phyloP scores from a whole-genome alignment of 2,113 vertebrate species.

The Catharus bicknelli region DNA sequence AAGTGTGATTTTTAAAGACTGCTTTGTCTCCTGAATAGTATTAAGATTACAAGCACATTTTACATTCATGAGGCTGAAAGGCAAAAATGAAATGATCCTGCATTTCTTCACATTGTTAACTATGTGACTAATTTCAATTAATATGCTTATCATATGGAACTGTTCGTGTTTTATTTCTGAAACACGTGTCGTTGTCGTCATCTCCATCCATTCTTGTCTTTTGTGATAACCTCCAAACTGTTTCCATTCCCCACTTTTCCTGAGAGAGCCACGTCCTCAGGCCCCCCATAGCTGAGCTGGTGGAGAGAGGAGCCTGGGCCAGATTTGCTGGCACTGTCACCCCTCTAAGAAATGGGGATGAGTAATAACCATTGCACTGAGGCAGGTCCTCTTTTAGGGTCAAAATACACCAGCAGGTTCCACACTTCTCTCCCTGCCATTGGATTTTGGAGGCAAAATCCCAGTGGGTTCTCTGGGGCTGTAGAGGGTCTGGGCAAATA shows the following conservation, averaged over 20 bases:
- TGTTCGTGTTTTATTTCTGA: constrained; percentile 55
- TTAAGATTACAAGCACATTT: constrained; percentile 81
- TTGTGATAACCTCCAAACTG: constrained; percentile 40
- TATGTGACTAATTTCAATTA: constrained; percentile 78
- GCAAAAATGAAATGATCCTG: constrained; percentile 68
- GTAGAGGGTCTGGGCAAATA: accelerated
- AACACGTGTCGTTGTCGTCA: constrained; percentile 60
- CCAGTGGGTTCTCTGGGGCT: accelerated
- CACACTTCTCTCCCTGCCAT: neutral
- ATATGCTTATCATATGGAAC: constrained; percentile 70
- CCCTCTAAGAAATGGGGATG: neutral
- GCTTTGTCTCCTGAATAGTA: constrained; percentile 73
- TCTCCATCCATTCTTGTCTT: constrained; percentile 41
- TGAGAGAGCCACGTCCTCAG: neutral
- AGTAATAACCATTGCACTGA: neutral
- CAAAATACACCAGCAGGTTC: neutral
- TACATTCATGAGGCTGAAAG: constrained; percentile 77
- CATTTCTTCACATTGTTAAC: constrained; percentile 73
- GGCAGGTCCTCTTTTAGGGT: neutral
- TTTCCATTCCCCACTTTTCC: constrained; percentile 8
- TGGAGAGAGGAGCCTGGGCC: neutral
- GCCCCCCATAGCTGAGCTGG: neutral
- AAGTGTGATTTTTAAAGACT: constrained; percentile 78
- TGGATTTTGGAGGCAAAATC: neutral
- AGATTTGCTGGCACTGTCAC: neutral